Evolutionary conservation across 2,113 vertebrate genomes (phyloP).

Genomic region (Anhinga rufa): DNA sequence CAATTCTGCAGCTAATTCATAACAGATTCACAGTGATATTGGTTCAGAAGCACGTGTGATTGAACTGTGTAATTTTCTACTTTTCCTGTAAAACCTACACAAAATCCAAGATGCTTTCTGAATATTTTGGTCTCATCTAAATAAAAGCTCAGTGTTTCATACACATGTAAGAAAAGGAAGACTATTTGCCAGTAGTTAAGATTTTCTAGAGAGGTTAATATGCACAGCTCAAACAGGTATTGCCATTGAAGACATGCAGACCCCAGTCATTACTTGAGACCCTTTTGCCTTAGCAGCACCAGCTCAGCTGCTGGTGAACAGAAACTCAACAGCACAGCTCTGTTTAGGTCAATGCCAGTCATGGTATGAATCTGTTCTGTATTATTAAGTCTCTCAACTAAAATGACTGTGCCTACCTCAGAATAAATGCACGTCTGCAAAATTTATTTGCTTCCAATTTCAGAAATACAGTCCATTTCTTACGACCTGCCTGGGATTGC

Average conservation of each 20-base stretch:
- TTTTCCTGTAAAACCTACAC: background rate
- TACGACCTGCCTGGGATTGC: background rate
- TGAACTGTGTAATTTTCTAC: background rate
- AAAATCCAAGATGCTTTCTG: background rate
- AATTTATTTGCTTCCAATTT: background rate
- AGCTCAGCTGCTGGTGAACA: background rate
- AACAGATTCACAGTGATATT: background rate
- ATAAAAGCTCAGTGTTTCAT: background rate
- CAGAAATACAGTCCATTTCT: background rate
- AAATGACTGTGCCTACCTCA: background rate
- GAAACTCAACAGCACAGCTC: background rate
- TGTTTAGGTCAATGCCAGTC: background rate
- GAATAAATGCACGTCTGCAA: background rate
- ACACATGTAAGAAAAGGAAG: fast-evolving
- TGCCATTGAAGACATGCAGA: background rate
- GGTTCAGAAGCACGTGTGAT: background rate
- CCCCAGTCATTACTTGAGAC: background rate
- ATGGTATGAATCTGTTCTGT: background rate
- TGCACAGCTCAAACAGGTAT: fast-evolving
- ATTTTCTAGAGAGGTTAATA: background rate
- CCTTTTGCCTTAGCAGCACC: background rate
- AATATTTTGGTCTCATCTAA: background rate
- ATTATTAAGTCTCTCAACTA: background rate
- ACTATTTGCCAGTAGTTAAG: background rate
- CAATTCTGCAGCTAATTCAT: background rate